These are phyloP conservation scores for Hypanus sabinus DNA, from an alignment of 2,113 vertebrate species.

Conservation along the genomic window DNA sequence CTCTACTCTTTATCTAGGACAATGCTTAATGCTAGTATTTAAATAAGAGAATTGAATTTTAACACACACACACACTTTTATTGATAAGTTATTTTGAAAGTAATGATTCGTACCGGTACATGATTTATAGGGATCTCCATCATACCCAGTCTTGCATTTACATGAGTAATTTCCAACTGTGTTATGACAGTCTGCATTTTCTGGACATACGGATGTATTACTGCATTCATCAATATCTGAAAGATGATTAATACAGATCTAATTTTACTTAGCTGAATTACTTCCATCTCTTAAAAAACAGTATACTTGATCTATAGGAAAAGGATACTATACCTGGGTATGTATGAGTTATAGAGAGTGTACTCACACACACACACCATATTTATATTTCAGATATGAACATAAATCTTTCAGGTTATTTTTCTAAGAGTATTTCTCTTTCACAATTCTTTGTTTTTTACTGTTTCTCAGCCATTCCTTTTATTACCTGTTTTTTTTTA, in stretches of 20 bases:
- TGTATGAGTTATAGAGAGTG: too few relatives aligned
- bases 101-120: slow-evolving; percentile 7
- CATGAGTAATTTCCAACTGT: slow-evolving; percentile 25
- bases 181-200: slow-evolving; percentile 29
- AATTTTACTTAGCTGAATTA: neutral
- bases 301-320: neutral
- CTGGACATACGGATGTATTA: slow-evolving; percentile 14
- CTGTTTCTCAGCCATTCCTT: neutral
- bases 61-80: neutral
- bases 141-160: slow-evolving; percentile 28
- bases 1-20: neutral
- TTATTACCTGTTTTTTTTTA: too few relatives aligned
- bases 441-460: neutral
- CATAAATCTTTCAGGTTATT: neutral
- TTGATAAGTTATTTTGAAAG: neutral
- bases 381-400: too few relatives aligned
- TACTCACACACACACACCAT: too few relatives aligned
- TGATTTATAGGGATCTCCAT: slow-evolving; percentile 4
- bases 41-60: too few relatives aligned
- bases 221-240: slow-evolving; percentile 36
- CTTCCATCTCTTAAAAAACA: neutral
- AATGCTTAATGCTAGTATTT: too few relatives aligned
- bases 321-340: neutral
- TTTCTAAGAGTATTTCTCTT: neutral
- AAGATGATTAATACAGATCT: neutral